These are phyloP conservation scores for Cephus pygmeus DNA, from an alignment of 2,888 invertebrate species.

Conservation along the genomic window DNA sequence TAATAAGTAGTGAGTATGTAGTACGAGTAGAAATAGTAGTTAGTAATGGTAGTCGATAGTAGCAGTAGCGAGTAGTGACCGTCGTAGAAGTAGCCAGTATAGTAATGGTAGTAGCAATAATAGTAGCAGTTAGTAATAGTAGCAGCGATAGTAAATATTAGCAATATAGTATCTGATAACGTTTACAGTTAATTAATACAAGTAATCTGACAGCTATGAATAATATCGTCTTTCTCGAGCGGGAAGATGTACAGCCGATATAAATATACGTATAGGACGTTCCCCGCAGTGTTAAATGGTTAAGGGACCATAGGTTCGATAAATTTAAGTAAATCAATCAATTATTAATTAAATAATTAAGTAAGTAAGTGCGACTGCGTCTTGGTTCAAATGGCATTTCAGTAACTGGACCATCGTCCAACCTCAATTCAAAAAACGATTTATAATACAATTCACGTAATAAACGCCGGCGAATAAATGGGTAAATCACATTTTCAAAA, in stretches of 20 bases:
- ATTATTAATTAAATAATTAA: constrained; percentile 43
- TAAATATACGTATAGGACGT: no score
- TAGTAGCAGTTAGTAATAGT: not conserved
- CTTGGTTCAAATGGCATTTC: not conserved
- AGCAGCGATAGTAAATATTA: constrained; percentile 7
- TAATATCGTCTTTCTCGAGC: no score
- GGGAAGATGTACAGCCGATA: no score
- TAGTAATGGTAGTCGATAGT: not conserved
- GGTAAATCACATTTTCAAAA: not conserved
- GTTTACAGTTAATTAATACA: no score
- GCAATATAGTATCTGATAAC: no score
- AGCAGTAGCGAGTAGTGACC: not conserved
- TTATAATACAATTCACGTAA: no score
- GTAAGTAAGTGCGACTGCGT: constrained; percentile 39
- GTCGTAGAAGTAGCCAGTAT: no score
- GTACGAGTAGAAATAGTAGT: not conserved
- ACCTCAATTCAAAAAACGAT: no score
- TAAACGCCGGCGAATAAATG: constrained; percentile 13
- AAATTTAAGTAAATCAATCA: no score
- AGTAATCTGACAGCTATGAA: no score
- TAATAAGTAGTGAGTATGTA: not conserved
- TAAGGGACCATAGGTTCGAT: no score
- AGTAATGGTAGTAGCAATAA: not conserved
- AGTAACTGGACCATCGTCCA: constrained; percentile 31
- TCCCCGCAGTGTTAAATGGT: no score